Conservation (phyloP, 2,797 vertebrate genomes). For the Xerus rutilus region DNA sequence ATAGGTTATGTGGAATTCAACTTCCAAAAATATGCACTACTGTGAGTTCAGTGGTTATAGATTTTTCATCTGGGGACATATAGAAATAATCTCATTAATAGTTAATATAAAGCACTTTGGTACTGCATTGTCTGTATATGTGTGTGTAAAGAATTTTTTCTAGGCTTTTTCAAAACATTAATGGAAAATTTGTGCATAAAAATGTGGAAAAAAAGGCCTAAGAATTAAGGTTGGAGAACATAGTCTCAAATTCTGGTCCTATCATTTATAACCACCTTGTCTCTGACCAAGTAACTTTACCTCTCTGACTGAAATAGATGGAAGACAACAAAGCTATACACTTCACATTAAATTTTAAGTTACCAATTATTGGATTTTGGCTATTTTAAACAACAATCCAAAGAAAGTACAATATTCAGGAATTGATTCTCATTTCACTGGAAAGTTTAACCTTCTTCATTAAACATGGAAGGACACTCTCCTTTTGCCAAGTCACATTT, state of each 20-base stretch:
- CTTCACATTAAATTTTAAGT: slow-evolving; percentile 16
- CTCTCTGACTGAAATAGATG: background rate
- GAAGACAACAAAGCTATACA: background rate
- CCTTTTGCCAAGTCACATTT: background rate
- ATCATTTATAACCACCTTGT: background rate
- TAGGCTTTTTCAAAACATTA: background rate
- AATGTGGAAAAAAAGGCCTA: background rate
- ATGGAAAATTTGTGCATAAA: background rate
- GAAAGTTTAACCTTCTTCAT: background rate
- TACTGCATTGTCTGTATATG: background rate
- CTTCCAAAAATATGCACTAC: background rate
- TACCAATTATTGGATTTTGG: slow-evolving; percentile 23
- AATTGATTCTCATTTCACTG: background rate
- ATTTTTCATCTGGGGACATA: slow-evolving; percentile 24
- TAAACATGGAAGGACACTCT: background rate
- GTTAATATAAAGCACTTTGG: background rate
- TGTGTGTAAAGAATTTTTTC: background rate
- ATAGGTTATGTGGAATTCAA: slow-evolving; percentile 14
- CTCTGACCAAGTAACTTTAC: background rate
- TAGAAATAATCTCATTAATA: slow-evolving; percentile 3
- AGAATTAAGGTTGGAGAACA: background rate
- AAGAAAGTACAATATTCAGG: background rate
- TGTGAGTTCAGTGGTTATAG: background rate
- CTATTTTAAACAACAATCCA: slow-evolving; percentile 5
- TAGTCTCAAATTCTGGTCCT: background rate